Percentiles rank a stretch among this genome's conserved stretches.
These are phyloP conservation scores for Prenolepis imparis DNA, from an alignment of 2,888 invertebrate species.

Conservation along the genomic window DNA sequence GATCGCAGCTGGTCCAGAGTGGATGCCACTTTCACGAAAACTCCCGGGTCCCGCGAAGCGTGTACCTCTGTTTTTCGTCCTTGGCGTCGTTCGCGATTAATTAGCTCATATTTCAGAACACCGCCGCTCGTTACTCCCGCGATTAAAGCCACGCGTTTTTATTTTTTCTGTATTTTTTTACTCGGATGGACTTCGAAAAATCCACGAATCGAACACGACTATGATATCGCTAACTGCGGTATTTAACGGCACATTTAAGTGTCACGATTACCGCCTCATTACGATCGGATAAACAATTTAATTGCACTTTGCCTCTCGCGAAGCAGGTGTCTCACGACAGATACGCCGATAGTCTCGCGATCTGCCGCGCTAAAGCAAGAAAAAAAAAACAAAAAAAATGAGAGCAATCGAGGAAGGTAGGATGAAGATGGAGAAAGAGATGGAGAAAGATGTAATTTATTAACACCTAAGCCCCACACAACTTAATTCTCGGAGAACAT, in stretches of 20 bases:
- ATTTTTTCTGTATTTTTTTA: background rate
- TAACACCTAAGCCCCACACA: conserved; percentile 17
- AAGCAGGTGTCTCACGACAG: conserved; percentile 64
- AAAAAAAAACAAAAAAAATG: conserved; percentile 22
- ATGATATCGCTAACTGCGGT: conserved; percentile 29
- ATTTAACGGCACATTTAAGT: conserved; percentile 57
- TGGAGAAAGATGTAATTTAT: conserved; percentile 6
- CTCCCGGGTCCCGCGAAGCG: background rate
- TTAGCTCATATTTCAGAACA: conserved; percentile 44
- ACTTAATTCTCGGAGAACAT: conserved; percentile 21
- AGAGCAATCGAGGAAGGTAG: conserved; percentile 8
- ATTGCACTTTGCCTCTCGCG: conserved; percentile 60
- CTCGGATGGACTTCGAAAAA: conserved; percentile 18
- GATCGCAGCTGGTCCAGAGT: conserved; percentile 62
- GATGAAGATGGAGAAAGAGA: background rate
- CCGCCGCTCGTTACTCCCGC: conserved; percentile 35
- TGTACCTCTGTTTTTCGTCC: conserved; percentile 1
- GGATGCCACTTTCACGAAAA: conserved; percentile 50
- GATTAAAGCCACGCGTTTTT: conserved; percentile 37
- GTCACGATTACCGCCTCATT: conserved; percentile 66
- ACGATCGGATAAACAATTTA: conserved; percentile 68
- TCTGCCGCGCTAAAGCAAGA: conserved; percentile 7
- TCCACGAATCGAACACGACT: conserved; percentile 8
- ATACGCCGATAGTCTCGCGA: conserved; percentile 22
- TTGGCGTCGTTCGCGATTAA: conserved; percentile 29